phyloP scores from a whole-genome alignment of 2,113 vertebrate genomes.

The Glaucomys volans region DNA sequence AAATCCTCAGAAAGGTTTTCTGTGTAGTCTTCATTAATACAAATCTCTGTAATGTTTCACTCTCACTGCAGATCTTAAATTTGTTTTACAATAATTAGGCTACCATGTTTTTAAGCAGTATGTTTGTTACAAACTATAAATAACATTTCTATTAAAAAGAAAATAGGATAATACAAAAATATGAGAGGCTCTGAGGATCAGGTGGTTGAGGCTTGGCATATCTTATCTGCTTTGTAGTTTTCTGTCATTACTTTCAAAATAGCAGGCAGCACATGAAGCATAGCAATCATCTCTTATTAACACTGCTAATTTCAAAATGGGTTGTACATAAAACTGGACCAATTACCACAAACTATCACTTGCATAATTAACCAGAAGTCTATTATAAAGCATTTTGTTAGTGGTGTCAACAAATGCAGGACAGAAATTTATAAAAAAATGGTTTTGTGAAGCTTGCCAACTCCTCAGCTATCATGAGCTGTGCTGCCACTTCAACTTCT shows the following conservation, averaged over 20 bases:
- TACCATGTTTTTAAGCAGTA: constrained; percentile 69
- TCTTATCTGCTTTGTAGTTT: constrained; percentile 76
- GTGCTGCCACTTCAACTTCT: constrained; percentile 75
- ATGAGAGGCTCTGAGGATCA: constrained; percentile 58
- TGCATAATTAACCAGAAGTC: constrained; percentile 79
- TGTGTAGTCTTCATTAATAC: constrained; percentile 94
- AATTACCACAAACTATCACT: constrained; percentile 81
- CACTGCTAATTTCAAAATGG: constrained; percentile 75
- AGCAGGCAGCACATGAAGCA: constrained; percentile 74
- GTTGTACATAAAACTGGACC: constrained; percentile 71
- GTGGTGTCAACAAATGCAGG: constrained; percentile 72
- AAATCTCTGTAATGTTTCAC: constrained; percentile 82
- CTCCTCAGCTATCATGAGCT: constrained; percentile 70
- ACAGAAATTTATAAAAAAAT: constrained; percentile 73
- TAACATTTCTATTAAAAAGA: constrained; percentile 79
- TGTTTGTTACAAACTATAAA: constrained; percentile 73
- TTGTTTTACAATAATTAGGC: constrained; percentile 70
- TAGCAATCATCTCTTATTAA: constrained; percentile 76
- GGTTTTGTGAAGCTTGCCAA: constrained; percentile 74
- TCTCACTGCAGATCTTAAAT: constrained; percentile 78
- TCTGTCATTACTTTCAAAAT: constrained; percentile 59
- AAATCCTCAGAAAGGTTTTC: constrained; percentile 93
- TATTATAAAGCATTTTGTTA: constrained; percentile 79
- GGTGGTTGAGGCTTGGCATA: constrained; percentile 66
- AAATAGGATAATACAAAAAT: constrained; percentile 80